Percentiles rank a stretch among this genome's conserved stretches.
Evolutionary conservation across 2,888 invertebrate species (phyloP).

Genomic region (Ectemnius lituratus): DNA sequence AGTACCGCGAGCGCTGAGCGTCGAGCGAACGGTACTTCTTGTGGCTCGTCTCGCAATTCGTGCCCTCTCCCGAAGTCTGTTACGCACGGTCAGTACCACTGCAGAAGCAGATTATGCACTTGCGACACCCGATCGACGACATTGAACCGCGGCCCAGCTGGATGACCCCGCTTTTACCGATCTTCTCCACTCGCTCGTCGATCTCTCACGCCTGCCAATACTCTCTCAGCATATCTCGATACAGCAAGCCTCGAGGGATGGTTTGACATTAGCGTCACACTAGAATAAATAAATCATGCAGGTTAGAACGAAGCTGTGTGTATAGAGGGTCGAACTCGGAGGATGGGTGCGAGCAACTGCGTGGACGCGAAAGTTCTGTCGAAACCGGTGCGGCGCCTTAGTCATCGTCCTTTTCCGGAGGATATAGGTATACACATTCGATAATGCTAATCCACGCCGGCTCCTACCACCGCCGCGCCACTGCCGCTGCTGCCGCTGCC

Average conservation of each 20-base stretch:
- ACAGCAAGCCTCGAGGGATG: neutral
- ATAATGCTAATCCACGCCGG: slow-evolving; percentile 35
- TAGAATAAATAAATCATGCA: too few species aligned
- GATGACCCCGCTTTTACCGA: slow-evolving; percentile 46
- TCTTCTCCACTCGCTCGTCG: slow-evolving; percentile 26
- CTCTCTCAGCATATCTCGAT: neutral
- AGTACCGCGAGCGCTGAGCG: too few species aligned
- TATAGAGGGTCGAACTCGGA: neutral
- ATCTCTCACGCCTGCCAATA: neutral
- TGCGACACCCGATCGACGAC: slow-evolving; percentile 48
- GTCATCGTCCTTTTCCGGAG: slow-evolving; percentile 68
- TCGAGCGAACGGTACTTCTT: slow-evolving; percentile 3
- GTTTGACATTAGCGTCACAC: neutral
- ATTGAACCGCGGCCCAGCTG: slow-evolving; percentile 58
- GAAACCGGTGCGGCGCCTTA: slow-evolving; percentile 62
- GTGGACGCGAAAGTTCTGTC: slow-evolving; percentile 64
- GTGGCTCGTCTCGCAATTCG: neutral
- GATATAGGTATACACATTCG: slow-evolving; percentile 48
- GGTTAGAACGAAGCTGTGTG: too few species aligned
- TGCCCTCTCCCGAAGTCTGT: slow-evolving; percentile 25
- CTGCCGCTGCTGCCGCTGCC: slow-evolving; percentile 56
- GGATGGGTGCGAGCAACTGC: slow-evolving; percentile 29
- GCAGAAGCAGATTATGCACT: slow-evolving; percentile 45
- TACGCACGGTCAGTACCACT: slow-evolving; percentile 39
- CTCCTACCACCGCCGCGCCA: too few species aligned